Conservation (phyloP, 1,140 invertebrate species). For the Ericerus pela region DNA sequence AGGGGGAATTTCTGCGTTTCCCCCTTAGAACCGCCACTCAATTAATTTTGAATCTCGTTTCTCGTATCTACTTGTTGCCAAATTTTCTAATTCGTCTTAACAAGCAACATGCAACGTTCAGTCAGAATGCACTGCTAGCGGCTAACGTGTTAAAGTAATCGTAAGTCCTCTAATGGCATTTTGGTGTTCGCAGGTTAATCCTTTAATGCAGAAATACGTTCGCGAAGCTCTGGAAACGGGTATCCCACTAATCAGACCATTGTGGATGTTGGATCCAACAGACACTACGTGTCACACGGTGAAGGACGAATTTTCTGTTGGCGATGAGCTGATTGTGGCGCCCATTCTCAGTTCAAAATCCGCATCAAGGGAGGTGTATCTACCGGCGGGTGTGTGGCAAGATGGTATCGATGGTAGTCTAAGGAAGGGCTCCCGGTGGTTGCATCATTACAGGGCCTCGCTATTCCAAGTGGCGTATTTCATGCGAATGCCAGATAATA, state of each 20-base stretch:
- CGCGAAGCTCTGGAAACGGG: slow-evolving; percentile 60
- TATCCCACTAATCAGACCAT: slow-evolving; percentile 65
- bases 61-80: too few species aligned
- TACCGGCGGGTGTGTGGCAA: slow-evolving; percentile 76
- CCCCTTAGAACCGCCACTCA: too few species aligned
- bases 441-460: slow-evolving; percentile 68
- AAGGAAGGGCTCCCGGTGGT: slow-evolving; percentile 73
- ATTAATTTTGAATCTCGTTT: too few species aligned
- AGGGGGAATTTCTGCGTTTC: too few species aligned
- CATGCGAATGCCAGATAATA: slow-evolving; percentile 66
- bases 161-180: too few species aligned
- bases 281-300: slow-evolving; percentile 63
- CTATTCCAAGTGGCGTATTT: slow-evolving; percentile 70
- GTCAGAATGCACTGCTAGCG: too few species aligned
- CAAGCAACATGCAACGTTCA: too few species aligned
- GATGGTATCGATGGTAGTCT: slow-evolving; percentile 73
- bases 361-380: slow-evolving; percentile 52
- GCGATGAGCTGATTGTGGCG: slow-evolving; percentile 80
- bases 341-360: slow-evolving; percentile 59
- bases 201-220: slow-evolving; percentile 56
- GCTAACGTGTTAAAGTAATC: too few species aligned
- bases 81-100: too few species aligned
- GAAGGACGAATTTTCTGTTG: slow-evolving; percentile 77
- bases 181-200: slow-evolving; percentile 55
- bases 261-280: slow-evolving; percentile 80